Conservation (phyloP, 2,888 invertebrate species). For the Scaptomyza flava region DNA sequence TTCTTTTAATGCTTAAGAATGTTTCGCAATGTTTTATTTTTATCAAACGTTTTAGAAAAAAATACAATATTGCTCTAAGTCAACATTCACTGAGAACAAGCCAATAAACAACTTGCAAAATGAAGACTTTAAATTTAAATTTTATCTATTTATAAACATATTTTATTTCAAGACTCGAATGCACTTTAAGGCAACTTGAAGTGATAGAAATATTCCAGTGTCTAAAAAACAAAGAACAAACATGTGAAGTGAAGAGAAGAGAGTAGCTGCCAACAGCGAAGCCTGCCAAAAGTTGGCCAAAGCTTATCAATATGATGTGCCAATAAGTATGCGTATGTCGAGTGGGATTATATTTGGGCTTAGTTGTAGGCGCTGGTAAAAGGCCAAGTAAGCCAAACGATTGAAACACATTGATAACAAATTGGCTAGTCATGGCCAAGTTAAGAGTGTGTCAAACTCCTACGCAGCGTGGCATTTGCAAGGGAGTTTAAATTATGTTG, state of each 20-base stretch:
- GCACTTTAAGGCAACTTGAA: slow-evolving; percentile 1
- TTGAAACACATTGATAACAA: slow-evolving; percentile 59
- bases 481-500: slow-evolving; percentile 28
- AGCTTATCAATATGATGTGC: slow-evolving; percentile 55
- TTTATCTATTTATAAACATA: background rate
- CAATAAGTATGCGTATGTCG: slow-evolving; percentile 55
- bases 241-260: slow-evolving; percentile 1
- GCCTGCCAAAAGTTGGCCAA: slow-evolving; percentile 59
- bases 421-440: slow-evolving; percentile 59
- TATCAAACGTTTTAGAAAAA: background rate
- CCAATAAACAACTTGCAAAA: background rate
- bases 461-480: slow-evolving; percentile 20
- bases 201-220: background rate
- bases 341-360: slow-evolving; percentile 59
- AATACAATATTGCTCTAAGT: background rate
- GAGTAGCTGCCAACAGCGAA: slow-evolving; percentile 8
- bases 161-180: background rate
- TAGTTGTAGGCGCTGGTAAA: slow-evolving; percentile 52
- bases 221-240: slow-evolving; percentile 6
- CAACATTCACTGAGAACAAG: background rate
- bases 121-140: background rate
- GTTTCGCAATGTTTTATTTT: background rate
- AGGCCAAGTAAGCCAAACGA: slow-evolving; percentile 61
- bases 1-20: too few species aligned
- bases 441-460: slow-evolving; percentile 28